Conservation (phyloP, 1,140 invertebrate genomes). For the Drosophila melanica region DNA sequence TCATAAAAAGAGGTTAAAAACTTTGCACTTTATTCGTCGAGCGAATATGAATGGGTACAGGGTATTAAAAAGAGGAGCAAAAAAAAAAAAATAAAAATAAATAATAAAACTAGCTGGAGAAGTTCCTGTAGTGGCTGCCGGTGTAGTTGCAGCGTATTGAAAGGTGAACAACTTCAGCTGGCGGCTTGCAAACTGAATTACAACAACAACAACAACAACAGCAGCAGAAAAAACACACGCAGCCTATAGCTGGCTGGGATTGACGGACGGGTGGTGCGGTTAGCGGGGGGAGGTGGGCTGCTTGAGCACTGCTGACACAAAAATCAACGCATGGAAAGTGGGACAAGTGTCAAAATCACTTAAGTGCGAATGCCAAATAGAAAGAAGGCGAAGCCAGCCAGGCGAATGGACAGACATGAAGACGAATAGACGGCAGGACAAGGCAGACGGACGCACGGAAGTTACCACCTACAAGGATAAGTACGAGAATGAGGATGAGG, state of each 20-base stretch:
- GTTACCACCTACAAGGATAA: conserved; percentile 51
- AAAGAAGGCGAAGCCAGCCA: conserved; percentile 66
- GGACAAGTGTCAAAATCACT: conserved; percentile 81
- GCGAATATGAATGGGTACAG: too few relatives aligned
- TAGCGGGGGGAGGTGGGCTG: not conserved
- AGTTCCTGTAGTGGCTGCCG: conserved; percentile 36
- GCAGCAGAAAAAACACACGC: too few relatives aligned
- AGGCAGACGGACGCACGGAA: conserved; percentile 4
- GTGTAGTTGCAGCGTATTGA: conserved; percentile 61
- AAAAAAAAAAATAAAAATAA: conserved; percentile 50
- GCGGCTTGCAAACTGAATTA: conserved; percentile 17
- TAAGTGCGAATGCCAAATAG: conserved; percentile 80
- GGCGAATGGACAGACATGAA: conserved; percentile 16
- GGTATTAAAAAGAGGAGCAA: conserved; percentile 24
- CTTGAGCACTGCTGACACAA: conserved; percentile 68
- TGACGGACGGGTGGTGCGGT: not conserved
- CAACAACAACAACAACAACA: conserved; percentile 12
- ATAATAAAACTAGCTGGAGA: conserved; percentile 6
- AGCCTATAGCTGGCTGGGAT: conserved; percentile 1
- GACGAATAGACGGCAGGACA: conserved; percentile 13
- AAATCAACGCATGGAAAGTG: conserved; percentile 80
- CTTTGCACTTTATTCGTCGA: too few relatives aligned
- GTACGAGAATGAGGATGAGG: too few relatives aligned
- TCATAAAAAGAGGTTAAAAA: too few relatives aligned
- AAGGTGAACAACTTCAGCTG: conserved; percentile 75